A percentile compares a stretch with the other conserved stretches of the same genome.
Conservation (phyloP, 2,888 invertebrate genomes). For the Pristionchus fissidentatus region DNA sequence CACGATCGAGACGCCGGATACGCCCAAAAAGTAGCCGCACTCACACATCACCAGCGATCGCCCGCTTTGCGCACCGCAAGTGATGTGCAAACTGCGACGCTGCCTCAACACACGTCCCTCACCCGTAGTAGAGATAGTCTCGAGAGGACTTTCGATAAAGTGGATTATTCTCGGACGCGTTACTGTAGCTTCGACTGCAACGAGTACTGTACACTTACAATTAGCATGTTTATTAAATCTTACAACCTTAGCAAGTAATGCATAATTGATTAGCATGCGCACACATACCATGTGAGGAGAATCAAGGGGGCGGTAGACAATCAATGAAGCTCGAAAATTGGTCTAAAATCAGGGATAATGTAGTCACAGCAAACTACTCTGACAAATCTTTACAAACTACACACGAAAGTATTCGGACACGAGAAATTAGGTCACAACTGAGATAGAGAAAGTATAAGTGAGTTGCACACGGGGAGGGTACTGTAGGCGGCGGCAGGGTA, state of each 20-base stretch:
- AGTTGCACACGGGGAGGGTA: constrained; percentile 14
- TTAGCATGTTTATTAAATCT: not conserved
- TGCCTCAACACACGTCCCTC: not conserved
- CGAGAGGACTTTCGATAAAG: not conserved
- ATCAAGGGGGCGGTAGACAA: not conserved
- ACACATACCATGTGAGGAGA: constrained; percentile 1
- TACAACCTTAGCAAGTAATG: not conserved
- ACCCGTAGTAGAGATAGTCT: not conserved
- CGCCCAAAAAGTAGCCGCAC: not conserved
- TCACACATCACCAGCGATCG: not conserved
- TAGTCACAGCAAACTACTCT: no score
- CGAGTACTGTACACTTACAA: no score
- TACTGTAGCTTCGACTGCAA: no score
- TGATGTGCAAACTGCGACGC: not conserved
- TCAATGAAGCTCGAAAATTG: not conserved
- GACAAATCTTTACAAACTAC: not conserved
- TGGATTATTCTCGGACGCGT: constrained; percentile 38
- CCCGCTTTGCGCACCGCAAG: not conserved
- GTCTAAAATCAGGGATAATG: not conserved
- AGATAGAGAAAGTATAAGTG: not conserved
- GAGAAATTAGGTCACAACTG: not conserved
- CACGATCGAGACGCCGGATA: not conserved
- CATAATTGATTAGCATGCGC: constrained; percentile 30
- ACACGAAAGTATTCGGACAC: not conserved
- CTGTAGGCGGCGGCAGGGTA: no score